Conservation (phyloP, 2,888 invertebrate species). For the Dastarcus helophoroides region DNA sequence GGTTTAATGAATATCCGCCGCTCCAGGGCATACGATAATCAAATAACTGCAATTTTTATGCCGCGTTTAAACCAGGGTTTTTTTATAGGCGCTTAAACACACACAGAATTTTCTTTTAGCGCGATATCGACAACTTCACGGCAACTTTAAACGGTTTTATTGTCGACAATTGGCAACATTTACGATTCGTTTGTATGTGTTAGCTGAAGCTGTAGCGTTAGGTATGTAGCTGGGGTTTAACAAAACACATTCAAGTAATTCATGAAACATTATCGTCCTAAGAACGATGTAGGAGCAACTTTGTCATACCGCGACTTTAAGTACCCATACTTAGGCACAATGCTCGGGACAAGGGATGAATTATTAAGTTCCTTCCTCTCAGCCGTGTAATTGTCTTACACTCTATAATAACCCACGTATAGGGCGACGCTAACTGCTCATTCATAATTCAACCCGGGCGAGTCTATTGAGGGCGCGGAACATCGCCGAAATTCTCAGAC, state of each 20-base stretch:
- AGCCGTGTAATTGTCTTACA: constrained; percentile 36
- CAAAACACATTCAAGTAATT: constrained; percentile 11
- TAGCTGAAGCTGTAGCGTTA: too few relatives aligned
- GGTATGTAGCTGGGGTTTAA: constrained; percentile 11
- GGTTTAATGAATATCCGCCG: too few relatives aligned
- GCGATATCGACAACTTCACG: too few relatives aligned
- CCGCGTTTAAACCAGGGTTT: too few relatives aligned
- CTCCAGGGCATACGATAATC: too few relatives aligned
- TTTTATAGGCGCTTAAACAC: too few relatives aligned
- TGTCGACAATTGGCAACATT: too few relatives aligned
- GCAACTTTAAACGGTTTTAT: too few relatives aligned
- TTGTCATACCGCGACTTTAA: constrained; percentile 27
- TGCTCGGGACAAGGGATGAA: constrained; percentile 34
- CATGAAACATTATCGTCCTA: constrained; percentile 16
- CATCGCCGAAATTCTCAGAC: too few relatives aligned
- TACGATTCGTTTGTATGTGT: too few relatives aligned
- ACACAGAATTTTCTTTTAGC: too few relatives aligned
- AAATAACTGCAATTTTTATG: too few relatives aligned
- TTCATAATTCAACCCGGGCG: constrained; percentile 31
- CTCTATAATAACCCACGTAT: constrained; percentile 31
- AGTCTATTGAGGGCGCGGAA: constrained; percentile 27
- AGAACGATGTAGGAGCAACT: constrained; percentile 23
- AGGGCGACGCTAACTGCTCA: constrained; percentile 32
- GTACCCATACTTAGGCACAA: constrained; percentile 33
- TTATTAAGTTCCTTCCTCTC: constrained; percentile 36